These are phyloP conservation scores for Peromyscus leucopus DNA, from an alignment of 2,113 vertebrate species.

Conservation along the genomic window DNA sequence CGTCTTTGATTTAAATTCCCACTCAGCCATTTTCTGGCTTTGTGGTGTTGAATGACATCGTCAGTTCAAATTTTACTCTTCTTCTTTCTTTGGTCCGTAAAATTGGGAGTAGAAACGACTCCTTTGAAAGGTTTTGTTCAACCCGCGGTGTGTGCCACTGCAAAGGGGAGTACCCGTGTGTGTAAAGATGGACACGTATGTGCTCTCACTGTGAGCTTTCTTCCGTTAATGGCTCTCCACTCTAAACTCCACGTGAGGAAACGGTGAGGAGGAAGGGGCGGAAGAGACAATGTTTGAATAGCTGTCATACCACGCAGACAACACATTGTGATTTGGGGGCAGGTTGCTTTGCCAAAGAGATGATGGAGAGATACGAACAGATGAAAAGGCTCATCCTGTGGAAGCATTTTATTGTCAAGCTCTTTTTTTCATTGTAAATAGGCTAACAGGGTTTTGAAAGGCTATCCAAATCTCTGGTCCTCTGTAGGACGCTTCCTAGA, in stretches of 20 bases:
- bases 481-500: neutral
- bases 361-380: neutral
- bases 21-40: neutral
- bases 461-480: neutral
- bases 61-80: neutral
- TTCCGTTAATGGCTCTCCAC: neutral
- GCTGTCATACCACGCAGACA: neutral
- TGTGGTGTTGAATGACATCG: neutral
- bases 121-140: neutral
- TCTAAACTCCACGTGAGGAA: neutral
- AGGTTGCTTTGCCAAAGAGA: neutral
- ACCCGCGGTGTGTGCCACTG: neutral
- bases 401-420: neutral
- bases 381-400: neutral
- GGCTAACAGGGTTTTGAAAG: conserved; percentile 35
- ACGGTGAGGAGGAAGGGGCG: neutral
- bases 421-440: conserved; percentile 23
- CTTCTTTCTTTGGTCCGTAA: conserved; percentile 31
- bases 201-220: neutral
- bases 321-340: neutral
- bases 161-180: neutral
- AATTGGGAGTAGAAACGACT: neutral
- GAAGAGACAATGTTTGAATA: conserved; percentile 19
- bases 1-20: conserved; percentile 4
- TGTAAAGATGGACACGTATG: neutral